phyloP scores from a whole-genome alignment of 2,797 vertebrate species.

The Neopelma chrysocephalum region DNA sequence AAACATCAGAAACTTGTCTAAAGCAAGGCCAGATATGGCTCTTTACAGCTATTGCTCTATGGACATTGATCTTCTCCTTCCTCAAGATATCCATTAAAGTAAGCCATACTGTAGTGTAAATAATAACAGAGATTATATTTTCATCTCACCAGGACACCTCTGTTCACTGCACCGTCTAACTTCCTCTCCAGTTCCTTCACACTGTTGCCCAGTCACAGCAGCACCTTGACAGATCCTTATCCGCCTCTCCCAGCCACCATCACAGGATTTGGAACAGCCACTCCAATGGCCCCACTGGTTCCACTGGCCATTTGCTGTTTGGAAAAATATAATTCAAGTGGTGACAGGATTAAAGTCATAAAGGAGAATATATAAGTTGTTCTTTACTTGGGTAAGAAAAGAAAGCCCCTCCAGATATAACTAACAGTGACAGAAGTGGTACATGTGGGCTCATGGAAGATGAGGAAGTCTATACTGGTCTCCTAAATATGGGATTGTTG shows the following conservation, averaged over 20 bases:
- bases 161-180: conserved; percentile 94
- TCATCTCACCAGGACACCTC: conserved; percentile 90
- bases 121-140: not conserved
- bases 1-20: not conserved
- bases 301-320: conserved; percentile 95
- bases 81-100: not conserved
- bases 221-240: conserved; percentile 90
- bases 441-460: not conserved
- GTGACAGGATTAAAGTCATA: not conserved
- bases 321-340: conserved; percentile 11
- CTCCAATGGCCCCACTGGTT: conserved; percentile 98
- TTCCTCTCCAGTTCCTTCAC: conserved; percentile 92
- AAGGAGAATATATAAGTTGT: not conserved
- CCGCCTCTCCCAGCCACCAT: conserved; percentile 94
- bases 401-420: not conserved
- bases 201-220: conserved; percentile 88
- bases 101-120: not conserved
- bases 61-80: not conserved
- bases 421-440: not conserved
- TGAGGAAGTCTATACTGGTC: not conserved
- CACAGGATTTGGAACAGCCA: conserved; percentile 96
- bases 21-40: not conserved
- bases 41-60: not conserved
- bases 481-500: not conserved
- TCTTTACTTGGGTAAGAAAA: not conserved